Evolutionary conservation across 2,113 vertebrate species (phyloP).

Genomic region (Psephotus haematonotus): DNA sequence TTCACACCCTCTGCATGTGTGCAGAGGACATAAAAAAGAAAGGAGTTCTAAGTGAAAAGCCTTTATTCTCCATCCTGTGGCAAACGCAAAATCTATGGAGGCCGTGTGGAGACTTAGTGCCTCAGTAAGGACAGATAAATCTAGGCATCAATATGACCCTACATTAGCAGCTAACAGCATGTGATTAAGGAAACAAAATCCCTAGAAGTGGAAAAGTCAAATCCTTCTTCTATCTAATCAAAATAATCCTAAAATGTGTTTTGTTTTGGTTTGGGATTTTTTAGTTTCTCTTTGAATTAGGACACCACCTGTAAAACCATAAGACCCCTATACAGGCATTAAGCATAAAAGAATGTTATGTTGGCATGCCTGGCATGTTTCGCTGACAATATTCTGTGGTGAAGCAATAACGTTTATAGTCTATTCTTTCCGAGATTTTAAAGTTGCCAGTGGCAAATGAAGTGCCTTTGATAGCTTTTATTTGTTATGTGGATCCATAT

Average conservation of each 20-base stretch:
- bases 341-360: not conserved
- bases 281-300: not conserved
- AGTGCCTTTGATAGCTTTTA: conserved; percentile 8
- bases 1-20: conserved; percentile 16
- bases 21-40: conserved; percentile 14
- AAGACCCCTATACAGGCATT: not conserved
- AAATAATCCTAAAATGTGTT: not conserved
- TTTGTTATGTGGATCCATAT: not conserved
- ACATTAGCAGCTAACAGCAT: not conserved
- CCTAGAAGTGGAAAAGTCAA: not conserved
- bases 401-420: not conserved
- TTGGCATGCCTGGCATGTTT: not conserved
- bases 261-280: not conserved
- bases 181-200: not conserved
- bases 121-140: not conserved
- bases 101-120: not conserved
- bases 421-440: not conserved
- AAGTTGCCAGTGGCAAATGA: conserved; percentile 15
- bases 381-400: not conserved
- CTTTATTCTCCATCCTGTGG: not conserved
- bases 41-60: not conserved
- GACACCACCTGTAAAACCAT: not conserved
- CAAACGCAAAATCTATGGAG: not conserved
- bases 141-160: not conserved
- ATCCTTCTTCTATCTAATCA: not conserved